Evolutionary conservation across 2,888 invertebrate genomes (phyloP).

Genomic region (Serripes groenlandicus): DNA sequence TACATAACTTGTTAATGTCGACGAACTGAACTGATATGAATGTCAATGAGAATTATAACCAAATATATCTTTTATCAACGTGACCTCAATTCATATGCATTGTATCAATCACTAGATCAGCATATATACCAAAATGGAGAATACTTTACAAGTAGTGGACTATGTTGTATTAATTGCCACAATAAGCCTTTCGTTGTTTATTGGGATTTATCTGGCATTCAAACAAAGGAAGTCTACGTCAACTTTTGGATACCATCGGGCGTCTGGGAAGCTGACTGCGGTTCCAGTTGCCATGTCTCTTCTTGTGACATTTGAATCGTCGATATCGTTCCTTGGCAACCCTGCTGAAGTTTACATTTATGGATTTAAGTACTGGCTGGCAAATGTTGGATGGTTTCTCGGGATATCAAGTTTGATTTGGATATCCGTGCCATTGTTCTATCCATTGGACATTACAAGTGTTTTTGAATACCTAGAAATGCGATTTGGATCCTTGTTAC

Average conservation of each 20-base stretch:
- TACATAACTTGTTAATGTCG: too few species aligned
- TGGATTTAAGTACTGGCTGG: slow-evolving; percentile 29
- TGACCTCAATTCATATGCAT: too few species aligned
- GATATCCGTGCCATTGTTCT: slow-evolving; percentile 31
- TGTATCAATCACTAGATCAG: too few species aligned
- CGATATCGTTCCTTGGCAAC: slow-evolving; percentile 25
- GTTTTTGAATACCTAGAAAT: slow-evolving; percentile 30
- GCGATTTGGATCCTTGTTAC: slow-evolving; percentile 4
- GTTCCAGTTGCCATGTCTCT: slow-evolving; percentile 35
- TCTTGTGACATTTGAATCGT: slow-evolving; percentile 35
- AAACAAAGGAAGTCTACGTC: slow-evolving; percentile 27
- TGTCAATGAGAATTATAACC: too few species aligned
- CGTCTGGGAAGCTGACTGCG: slow-evolving; percentile 19
- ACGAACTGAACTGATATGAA: too few species aligned
- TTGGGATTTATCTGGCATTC: slow-evolving; percentile 38
- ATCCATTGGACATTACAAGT: slow-evolving; percentile 27
- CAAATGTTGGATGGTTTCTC: slow-evolving; percentile 13
- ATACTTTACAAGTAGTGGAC: slow-evolving; percentile 22
- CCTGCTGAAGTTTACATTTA: slow-evolving; percentile 36
- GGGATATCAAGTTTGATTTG: slow-evolving; percentile 16
- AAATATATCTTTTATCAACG: too few species aligned
- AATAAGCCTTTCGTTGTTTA: slow-evolving; percentile 27
- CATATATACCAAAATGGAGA: too few species aligned
- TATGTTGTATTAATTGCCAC: slow-evolving; percentile 36
- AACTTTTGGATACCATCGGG: slow-evolving; percentile 19